phyloP scores from a whole-genome alignment of 1,140 invertebrate species.

The Drosophila persimilis region DNA sequence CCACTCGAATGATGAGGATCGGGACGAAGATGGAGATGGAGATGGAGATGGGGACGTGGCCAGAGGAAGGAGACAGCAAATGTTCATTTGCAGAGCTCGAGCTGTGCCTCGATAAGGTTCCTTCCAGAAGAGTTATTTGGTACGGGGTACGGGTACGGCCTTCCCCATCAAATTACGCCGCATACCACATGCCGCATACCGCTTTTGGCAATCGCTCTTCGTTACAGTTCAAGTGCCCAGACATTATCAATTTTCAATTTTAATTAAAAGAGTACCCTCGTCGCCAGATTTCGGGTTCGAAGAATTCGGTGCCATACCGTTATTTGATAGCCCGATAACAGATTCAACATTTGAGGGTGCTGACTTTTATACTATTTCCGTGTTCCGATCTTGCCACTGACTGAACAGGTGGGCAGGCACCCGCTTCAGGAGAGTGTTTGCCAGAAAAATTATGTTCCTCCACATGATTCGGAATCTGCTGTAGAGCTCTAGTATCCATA shows the following conservation, averaged over 20 bases:
- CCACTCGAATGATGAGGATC: too few relatives aligned
- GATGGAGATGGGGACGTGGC: too few relatives aligned
- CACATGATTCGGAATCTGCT: too few relatives aligned
- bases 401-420: conserved; percentile 1
- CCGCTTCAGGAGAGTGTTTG: too few relatives aligned
- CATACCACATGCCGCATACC: neutral
- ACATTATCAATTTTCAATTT: conserved; percentile 49
- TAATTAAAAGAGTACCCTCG: conserved; percentile 52
- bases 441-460: too few relatives aligned
- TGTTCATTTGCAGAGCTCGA: conserved; percentile 35
- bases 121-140: conserved; percentile 9
- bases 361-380: conserved; percentile 14
- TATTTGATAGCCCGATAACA: conserved; percentile 31
- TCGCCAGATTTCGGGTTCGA: conserved; percentile 16
- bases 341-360: conserved; percentile 11
- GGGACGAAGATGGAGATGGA: too few relatives aligned
- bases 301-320: conserved; percentile 28
- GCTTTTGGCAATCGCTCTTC: conserved; percentile 45
- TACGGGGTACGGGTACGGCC: neutral
- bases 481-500: too few relatives aligned
- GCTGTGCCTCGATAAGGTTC: conserved; percentile 21
- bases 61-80: conserved; percentile 16
- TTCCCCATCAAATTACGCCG: conserved; percentile 17
- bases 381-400: neutral
- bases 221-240: conserved; percentile 23